Percentiles rank a stretch among this genome's conserved stretches.
Conservation (phyloP, 2,113 vertebrate genomes). For the Narcine bancroftii region DNA sequence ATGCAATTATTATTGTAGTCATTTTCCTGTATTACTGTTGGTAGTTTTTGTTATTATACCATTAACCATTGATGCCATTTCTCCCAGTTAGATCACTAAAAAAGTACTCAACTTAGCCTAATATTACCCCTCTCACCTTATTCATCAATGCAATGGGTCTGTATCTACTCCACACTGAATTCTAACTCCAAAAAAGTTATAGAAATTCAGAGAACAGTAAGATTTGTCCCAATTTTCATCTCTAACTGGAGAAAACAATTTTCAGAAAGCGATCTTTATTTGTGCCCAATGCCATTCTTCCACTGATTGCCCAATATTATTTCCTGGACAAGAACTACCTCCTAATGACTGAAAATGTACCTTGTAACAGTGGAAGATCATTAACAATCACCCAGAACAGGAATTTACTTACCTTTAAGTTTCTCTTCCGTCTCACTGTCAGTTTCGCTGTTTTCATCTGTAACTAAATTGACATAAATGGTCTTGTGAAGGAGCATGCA, state of each 20-base stretch:
- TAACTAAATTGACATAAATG: slow-evolving; percentile 54
- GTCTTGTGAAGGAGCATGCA: neutral
- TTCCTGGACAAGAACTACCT: neutral
- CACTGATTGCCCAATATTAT: neutral
- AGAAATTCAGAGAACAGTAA: neutral
- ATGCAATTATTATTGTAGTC: too few relatives aligned
- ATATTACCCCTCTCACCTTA: too few relatives aligned
- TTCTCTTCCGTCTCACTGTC: slow-evolving; percentile 95
- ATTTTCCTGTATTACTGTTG: too few relatives aligned
- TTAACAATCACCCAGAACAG: neutral
- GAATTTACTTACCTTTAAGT: slow-evolving; percentile 70
- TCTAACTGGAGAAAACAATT: neutral
- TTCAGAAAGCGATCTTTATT: neutral
- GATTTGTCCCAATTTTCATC: neutral
- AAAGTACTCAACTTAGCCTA: too few relatives aligned
- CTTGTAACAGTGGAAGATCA: neutral
- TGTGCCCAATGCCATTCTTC: neutral
- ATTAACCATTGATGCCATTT: too few relatives aligned
- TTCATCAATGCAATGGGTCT: neutral
- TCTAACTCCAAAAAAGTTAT: neutral
- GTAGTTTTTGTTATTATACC: too few relatives aligned
- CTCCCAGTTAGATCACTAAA: too few relatives aligned
- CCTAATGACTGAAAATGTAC: neutral
- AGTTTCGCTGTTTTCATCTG: slow-evolving; percentile 92
- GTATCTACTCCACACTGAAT: neutral